Base-by-base conservation (phyloP, 2,888 invertebrate genomes). In the Epinotia nisella region DNA sequence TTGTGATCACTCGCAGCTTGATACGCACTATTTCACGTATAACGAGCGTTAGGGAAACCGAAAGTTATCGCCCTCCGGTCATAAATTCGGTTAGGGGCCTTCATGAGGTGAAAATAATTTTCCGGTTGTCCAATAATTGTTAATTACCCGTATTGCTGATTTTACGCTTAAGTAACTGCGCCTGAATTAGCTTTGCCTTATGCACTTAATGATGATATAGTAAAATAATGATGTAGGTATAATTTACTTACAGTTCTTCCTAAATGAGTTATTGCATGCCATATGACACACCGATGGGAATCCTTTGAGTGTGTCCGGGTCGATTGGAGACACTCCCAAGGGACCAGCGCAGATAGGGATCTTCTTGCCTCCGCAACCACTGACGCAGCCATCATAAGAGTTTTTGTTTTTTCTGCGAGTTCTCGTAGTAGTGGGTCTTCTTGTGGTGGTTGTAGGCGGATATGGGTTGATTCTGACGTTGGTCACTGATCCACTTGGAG, bases 231-330 rank as follows among this genome's bases (percentile, higher is more conserved):
- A 53, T 53, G 53, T 53, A 53, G 11, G n/a, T 49, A 49, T 61
- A 45, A 11, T 59, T 68, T 75, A 91, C 92, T 91, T 78, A 93
- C 93, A 81, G 68, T 86, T 84, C 77, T 84, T 89, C 80, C 83
- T 90, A 77, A 89, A 93, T 35, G 91, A 90, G 78, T 93, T 93
- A 75, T 91, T 89, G 79, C 93, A 93, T 13, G 92, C 91, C 90
- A 93, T 89, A 75, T 93, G 92, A 70, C 93, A 93, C 58, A 92
- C 82, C 0, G 93, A 91, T 10, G 92, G 89, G 79, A 93, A 93
- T 55, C 92, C 93, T 77, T 88, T 92, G 66, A 93, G 80, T 5
- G 81, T 83, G n/a, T 90, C 83, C 0, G 91, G 84, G 74, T 92
- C 85, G 75, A 92, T 81, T 7, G 85, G 84, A 11, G 77, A 73